Evolutionary conservation across 23 tunicate genomes (phyloP).

Genomic region (Styela plicata): DNA sequence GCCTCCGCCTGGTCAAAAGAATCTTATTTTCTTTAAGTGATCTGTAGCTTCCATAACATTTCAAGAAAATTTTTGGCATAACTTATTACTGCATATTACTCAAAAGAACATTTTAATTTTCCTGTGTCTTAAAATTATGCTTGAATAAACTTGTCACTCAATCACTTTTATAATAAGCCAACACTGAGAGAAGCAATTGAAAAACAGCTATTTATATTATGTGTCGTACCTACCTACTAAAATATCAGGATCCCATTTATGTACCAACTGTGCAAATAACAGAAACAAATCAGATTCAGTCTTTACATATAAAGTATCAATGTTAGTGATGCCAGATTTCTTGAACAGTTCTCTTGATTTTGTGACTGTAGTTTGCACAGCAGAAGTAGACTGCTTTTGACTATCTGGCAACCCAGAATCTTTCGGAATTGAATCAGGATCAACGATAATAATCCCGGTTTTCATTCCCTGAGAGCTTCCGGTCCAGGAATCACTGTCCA

Average conservation of each 20-base stretch:
- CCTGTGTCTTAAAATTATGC: too few species aligned
- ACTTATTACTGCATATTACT: too few species aligned
- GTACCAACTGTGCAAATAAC: slow-evolving; percentile 14
- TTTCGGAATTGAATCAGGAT: neutral
- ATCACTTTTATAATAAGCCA: too few species aligned
- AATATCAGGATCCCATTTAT: slow-evolving; percentile 33
- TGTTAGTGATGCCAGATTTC: slow-evolving; percentile 44
- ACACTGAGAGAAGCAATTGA: too few species aligned
- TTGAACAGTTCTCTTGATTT: neutral
- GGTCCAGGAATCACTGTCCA: slow-evolving; percentile 41
- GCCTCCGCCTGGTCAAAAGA: too few species aligned
- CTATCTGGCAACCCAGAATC: neutral
- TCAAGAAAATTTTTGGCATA: too few species aligned
- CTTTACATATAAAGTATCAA: slow-evolving; percentile 34
- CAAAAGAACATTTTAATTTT: too few species aligned
- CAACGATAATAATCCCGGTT: slow-evolving; percentile 51
- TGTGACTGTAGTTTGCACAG: neutral
- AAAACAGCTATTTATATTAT: too few species aligned
- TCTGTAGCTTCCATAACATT: too few species aligned
- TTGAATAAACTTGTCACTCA: too few species aligned
- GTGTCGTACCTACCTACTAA: slow-evolving; percentile 29
- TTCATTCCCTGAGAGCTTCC: neutral
- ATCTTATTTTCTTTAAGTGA: too few species aligned
- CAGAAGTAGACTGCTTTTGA: neutral
- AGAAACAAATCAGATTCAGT: slow-evolving; percentile 44